phyloP scores from a whole-genome alignment of 2,797 vertebrate species.

The Eleutherodactylus coqui region DNA sequence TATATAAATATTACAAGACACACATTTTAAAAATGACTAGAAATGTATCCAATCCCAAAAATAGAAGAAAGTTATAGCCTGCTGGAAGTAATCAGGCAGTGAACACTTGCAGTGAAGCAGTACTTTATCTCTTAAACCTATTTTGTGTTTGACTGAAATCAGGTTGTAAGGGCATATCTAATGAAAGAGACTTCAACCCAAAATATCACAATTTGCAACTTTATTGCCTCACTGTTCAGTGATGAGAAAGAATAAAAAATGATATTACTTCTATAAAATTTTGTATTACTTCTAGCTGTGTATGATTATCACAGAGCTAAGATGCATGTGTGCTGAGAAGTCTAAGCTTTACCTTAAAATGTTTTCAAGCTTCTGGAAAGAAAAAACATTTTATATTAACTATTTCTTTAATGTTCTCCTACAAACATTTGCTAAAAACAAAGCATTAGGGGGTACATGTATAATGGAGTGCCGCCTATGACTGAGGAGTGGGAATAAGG shows the following conservation, averaged over 20 bases:
- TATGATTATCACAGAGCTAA: conserved; percentile 49
- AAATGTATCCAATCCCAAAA: not conserved
- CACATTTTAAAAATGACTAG: not conserved
- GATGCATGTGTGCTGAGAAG: conserved; percentile 19
- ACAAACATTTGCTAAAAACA: not conserved
- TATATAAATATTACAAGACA: too few species aligned
- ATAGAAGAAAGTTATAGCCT: not conserved
- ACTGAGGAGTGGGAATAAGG: too few species aligned
- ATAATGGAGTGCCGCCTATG: too few species aligned
- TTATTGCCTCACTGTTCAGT: conserved; percentile 57
- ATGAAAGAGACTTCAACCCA: conserved; percentile 57
- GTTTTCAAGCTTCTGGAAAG: not conserved
- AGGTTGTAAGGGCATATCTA: conserved; percentile 53
- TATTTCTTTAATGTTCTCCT: not conserved
- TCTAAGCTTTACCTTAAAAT: conserved; percentile 33
- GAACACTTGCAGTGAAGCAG: conserved; percentile 6
- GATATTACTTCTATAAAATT: conserved; percentile 61
- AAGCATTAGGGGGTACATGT: not conserved
- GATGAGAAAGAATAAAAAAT: conserved; percentile 62
- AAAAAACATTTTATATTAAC: not conserved
- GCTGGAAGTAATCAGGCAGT: not conserved
- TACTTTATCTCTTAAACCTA: conserved; percentile 46
- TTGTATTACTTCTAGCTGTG: conserved; percentile 51
- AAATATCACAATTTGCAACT: conserved; percentile 60
- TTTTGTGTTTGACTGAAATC: conserved; percentile 39